Evolutionary conservation across 2,888 invertebrate species (phyloP).

Genomic region (Ectropis crepuscularia): DNA sequence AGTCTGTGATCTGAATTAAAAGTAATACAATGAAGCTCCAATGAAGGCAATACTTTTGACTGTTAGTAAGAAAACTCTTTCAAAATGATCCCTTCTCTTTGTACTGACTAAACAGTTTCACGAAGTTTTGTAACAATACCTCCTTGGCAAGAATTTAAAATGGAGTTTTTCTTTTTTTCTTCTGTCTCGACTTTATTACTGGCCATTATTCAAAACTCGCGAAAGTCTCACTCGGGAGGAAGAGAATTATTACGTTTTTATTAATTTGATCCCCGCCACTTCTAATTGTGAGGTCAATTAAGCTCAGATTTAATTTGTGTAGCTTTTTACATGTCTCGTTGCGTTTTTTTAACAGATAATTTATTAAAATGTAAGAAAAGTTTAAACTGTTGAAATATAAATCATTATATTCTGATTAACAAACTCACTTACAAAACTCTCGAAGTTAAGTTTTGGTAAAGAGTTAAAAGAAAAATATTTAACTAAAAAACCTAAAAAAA

Average conservation of each 20-base stretch:
- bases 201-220: slow-evolving; percentile 43
- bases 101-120: slow-evolving; percentile 16
- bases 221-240: slow-evolving; percentile 28
- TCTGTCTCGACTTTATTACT: slow-evolving; percentile 34
- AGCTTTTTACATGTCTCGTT: background rate
- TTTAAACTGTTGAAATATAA: too few relatives aligned
- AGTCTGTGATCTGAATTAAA: background rate
- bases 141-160: slow-evolving; percentile 25
- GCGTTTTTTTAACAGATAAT: background rate
- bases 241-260: slow-evolving; percentile 32
- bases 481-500: too few relatives aligned
- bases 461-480: too few relatives aligned
- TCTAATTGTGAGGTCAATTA: slow-evolving; percentile 41
- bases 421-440: too few relatives aligned
- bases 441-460: too few relatives aligned
- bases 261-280: slow-evolving; percentile 38
- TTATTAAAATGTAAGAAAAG: too few relatives aligned
- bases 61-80: slow-evolving; percentile 2
- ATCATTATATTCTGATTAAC: too few relatives aligned
- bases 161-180: slow-evolving; percentile 27
- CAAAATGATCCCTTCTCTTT: slow-evolving; percentile 1
- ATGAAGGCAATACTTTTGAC: background rate
- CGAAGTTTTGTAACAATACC: slow-evolving; percentile 18
- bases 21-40: slow-evolving; percentile 9
- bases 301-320: slow-evolving; percentile 22